These are phyloP conservation scores for Acrossocheilus wenchowensis DNA, from an alignment of 2,797 vertebrate species.

Conservation along the genomic window DNA sequence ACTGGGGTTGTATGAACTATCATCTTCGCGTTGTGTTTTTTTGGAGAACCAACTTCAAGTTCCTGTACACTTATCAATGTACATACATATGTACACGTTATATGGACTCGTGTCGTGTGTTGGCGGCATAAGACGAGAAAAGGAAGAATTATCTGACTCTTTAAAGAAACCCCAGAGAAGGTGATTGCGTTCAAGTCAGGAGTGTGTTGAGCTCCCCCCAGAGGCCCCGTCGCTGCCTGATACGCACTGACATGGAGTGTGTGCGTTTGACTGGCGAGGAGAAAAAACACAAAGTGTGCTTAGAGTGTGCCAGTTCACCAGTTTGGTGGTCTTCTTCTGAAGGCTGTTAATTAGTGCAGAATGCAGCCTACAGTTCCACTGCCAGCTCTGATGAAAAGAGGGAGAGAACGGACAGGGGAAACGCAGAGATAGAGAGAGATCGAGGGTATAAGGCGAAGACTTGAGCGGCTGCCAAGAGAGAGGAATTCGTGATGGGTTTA, in stretches of 20 bases:
- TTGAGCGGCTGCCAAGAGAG: conserved; percentile 84
- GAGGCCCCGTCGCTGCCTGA: conserved; percentile 51
- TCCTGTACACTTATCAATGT: neutral
- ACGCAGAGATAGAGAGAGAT: conserved; percentile 52
- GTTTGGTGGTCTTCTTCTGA: conserved; percentile 88
- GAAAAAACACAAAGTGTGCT: conserved; percentile 68
- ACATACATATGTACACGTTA: neutral
- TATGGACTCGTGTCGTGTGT: neutral
- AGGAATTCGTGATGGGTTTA: conserved; percentile 87
- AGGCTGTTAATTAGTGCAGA: conserved; percentile 92
- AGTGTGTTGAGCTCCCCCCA: conserved; percentile 9
- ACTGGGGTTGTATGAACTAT: neutral
- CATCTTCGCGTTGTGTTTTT: neutral
- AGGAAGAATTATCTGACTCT: neutral
- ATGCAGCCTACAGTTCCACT: conserved; percentile 86
- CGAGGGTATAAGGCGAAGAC: conserved; percentile 34
- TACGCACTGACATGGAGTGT: conserved; percentile 30
- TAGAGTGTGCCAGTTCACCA: conserved; percentile 86
- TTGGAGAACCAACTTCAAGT: neutral
- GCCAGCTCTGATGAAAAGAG: conserved; percentile 86
- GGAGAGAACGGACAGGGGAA: conserved; percentile 61
- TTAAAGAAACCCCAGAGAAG: conserved; percentile 12
- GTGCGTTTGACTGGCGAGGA: conserved; percentile 31
- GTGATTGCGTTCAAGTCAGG: conserved; percentile 1
- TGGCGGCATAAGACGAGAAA: neutral